Conservation (phyloP, 1,140 invertebrate species). For the Pararge aegeria region DNA sequence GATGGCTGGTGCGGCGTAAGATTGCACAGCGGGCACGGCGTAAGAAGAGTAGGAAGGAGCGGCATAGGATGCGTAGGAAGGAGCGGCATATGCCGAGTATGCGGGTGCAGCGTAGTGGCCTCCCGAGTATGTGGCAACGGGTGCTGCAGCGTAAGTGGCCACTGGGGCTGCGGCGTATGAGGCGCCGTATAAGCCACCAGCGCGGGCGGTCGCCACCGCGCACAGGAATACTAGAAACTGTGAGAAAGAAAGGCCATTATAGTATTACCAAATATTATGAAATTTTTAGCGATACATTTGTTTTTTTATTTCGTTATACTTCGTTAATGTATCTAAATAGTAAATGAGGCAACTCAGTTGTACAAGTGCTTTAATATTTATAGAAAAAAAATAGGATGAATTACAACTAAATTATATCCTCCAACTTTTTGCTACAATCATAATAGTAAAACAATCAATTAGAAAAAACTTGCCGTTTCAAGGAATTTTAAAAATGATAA, state of each 20-base stretch:
- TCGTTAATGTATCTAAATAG: no score
- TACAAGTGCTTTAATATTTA: no score
- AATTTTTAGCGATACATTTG: no score
- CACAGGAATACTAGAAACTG: slow-evolving; percentile 69
- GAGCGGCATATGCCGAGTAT: slow-evolving; percentile 37
- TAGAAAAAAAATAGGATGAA: no score
- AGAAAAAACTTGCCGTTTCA: no score
- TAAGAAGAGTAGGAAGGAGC: slow-evolving; percentile 38
- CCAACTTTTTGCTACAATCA: no score
- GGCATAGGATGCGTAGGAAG: slow-evolving; percentile 39
- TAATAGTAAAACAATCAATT: no score
- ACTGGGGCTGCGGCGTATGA: slow-evolving; percentile 37
- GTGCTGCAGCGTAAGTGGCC: slow-evolving; percentile 34
- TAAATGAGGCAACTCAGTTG: no score
- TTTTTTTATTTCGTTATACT: no score
- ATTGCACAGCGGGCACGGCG: slow-evolving; percentile 30
- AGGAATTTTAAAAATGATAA: no score
- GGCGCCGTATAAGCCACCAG: slow-evolving; percentile 48
- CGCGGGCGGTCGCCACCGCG: slow-evolving; percentile 57
- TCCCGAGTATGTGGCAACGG: slow-evolving; percentile 13
- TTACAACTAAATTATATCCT: no score
- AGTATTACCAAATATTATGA: neutral
- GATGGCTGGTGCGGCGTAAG: slow-evolving; percentile 43
- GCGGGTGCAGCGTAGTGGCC: slow-evolving; percentile 35
- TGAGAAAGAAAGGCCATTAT: slow-evolving; percentile 20